These are phyloP conservation scores for Crematogaster levior DNA, from an alignment of 2,888 invertebrate species.

Conservation along the genomic window DNA sequence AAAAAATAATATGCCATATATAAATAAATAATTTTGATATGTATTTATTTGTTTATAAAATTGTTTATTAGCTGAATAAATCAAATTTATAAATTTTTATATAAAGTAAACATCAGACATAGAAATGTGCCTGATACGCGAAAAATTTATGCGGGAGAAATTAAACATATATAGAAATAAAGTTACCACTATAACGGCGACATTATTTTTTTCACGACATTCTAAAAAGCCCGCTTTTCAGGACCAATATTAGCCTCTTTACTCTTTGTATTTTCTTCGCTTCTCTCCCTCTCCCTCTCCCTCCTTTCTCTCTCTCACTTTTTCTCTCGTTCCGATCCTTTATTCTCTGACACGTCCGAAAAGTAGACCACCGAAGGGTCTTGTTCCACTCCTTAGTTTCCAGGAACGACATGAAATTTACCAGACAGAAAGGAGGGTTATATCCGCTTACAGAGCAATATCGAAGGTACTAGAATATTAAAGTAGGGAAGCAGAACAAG, in stretches of 20 bases:
- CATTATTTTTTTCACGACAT: neutral
- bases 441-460: constrained; percentile 47
- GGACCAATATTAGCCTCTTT: no score
- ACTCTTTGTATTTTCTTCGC: no score
- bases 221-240: no score
- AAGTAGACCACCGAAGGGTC: constrained; percentile 30
- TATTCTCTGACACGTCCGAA: constrained; percentile 32
- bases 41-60: neutral
- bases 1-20: neutral
- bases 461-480: constrained; percentile 30
- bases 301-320: no score
- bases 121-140: neutral
- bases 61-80: neutral
- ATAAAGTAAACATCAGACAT: neutral
- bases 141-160: neutral
- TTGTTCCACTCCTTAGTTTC: constrained; percentile 3
- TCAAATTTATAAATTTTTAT: neutral
- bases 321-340: neutral
- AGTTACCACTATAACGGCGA: neutral
- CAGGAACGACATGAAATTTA: constrained; percentile 27
- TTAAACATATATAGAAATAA: constrained; percentile 7
- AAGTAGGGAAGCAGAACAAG: constrained; percentile 11
- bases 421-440: neutral
- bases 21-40: neutral
- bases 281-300: no score